These are phyloP conservation scores for Cephus cinctus DNA, from an alignment of 1,140 invertebrate species.

Conservation along the genomic window DNA sequence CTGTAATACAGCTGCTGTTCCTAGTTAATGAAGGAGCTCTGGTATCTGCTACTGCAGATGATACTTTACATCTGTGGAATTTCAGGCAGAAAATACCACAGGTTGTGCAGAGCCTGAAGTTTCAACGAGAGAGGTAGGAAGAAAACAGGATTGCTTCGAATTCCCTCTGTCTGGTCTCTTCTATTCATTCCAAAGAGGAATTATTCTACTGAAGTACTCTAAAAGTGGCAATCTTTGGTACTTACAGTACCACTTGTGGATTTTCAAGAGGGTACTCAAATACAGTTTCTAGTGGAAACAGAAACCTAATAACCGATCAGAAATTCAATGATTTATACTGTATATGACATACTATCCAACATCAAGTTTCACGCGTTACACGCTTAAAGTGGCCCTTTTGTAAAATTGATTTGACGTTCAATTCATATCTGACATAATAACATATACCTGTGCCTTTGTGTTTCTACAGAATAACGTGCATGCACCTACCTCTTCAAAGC, in stretches of 20 bases:
- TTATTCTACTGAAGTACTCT: no score
- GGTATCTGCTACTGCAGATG: constrained; percentile 91
- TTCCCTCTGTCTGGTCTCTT: constrained; percentile 5
- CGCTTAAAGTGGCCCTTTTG: no score
- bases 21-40: constrained; percentile 95
- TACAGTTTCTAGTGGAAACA: no score
- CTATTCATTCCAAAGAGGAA: background rate
- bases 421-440: background rate
- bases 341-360: no score
- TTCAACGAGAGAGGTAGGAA: constrained; percentile 90
- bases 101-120: constrained; percentile 93
- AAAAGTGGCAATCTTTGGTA: no score
- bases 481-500: constrained; percentile 92
- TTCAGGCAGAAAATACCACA: constrained; percentile 93
- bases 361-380: no score
- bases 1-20: constrained; percentile 90
- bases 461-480: constrained; percentile 81
- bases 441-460: constrained; percentile 12
- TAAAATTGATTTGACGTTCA: background rate
- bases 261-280: no score
- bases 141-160: no score
- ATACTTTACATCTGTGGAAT: constrained; percentile 96
- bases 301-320: no score
- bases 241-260: no score
- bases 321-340: no score